Percentiles rank a stretch among this genome's conserved stretches.
These are phyloP conservation scores for Pentalonia nigronervosa DNA, from an alignment of 1,140 invertebrate genomes.

Conservation along the genomic window DNA sequence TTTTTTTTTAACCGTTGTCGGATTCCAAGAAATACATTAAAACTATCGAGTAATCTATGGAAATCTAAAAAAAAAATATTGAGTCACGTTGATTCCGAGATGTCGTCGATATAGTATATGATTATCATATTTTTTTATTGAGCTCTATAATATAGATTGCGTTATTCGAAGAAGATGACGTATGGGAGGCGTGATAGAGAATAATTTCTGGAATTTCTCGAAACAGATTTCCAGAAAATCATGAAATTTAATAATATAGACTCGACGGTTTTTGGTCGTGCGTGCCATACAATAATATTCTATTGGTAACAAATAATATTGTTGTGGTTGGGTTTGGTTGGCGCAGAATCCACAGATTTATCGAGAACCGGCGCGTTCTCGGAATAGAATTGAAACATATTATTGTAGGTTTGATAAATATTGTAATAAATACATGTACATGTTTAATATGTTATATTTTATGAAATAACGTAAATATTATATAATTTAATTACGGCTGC, in stretches of 20 bases:
- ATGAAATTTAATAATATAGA: not conserved
- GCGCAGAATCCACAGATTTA: not conserved
- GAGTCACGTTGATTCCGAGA: not conserved
- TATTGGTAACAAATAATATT: not conserved
- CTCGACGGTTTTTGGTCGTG: not conserved
- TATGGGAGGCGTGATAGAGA: not conserved
- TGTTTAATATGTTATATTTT: too few relatives aligned
- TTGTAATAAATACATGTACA: too few relatives aligned
- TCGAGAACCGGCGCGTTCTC: not conserved
- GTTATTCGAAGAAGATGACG: not conserved
- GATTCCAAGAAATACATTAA: not conserved
- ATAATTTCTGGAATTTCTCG: not conserved
- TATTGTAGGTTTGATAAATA: not conserved
- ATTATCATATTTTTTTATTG: not conserved
- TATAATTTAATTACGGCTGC: too few relatives aligned
- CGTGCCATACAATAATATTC: not conserved
- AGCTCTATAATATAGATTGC: not conserved
- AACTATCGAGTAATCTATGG: not conserved
- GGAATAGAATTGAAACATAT: not conserved
- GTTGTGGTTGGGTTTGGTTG: not conserved
- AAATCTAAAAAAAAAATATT: not conserved
- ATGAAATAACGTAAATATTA: too few relatives aligned
- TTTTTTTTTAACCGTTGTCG: not conserved
- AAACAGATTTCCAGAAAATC: conserved; percentile 1
- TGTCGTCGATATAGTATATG: not conserved